A percentile compares a stretch with the other conserved stretches of the same genome.
Conservation (phyloP, 2,888 invertebrate genomes). For the Spodoptera exigua region DNA sequence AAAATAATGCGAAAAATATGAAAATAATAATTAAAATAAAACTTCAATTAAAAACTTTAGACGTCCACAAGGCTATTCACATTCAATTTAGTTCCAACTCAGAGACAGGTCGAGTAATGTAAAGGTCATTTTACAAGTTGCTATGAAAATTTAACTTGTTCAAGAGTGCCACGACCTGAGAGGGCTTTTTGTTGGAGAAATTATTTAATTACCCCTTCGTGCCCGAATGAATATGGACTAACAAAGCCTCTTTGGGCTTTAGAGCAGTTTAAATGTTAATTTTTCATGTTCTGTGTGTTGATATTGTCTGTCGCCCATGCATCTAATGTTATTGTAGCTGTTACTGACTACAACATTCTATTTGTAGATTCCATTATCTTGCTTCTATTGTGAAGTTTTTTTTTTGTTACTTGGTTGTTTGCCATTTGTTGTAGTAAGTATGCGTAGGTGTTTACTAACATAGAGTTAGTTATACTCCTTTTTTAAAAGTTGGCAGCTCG, state of each 20-base stretch:
- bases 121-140: constrained; percentile 53
- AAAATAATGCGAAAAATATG: too few species aligned
- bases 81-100: constrained; percentile 26
- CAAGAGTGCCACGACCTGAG: constrained; percentile 59
- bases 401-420: too few species aligned
- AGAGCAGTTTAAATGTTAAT: constrained; percentile 61
- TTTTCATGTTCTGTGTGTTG: constrained; percentile 56
- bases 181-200: constrained; percentile 63
- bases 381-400: too few species aligned
- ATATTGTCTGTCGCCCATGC: constrained; percentile 52
- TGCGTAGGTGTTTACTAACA: too few species aligned
- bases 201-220: constrained; percentile 62
- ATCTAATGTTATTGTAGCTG: constrained; percentile 21
- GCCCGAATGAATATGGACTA: constrained; percentile 52
- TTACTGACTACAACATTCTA: constrained; percentile 1
- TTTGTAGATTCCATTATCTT: constrained; percentile 1
- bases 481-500: too few species aligned
- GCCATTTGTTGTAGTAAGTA: too few species aligned
- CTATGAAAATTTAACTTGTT: constrained; percentile 63
- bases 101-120: constrained; percentile 8
- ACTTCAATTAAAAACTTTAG: constrained; percentile 6
- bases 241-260: constrained; percentile 60
- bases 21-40: too few species aligned
- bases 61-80: constrained; percentile 3
- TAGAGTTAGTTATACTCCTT: too few species aligned